A percentile compares a stretch with the other conserved stretches of the same genome.
phyloP scores from a whole-genome alignment of 2,113 vertebrate genomes.

The Python bivittatus region DNA sequence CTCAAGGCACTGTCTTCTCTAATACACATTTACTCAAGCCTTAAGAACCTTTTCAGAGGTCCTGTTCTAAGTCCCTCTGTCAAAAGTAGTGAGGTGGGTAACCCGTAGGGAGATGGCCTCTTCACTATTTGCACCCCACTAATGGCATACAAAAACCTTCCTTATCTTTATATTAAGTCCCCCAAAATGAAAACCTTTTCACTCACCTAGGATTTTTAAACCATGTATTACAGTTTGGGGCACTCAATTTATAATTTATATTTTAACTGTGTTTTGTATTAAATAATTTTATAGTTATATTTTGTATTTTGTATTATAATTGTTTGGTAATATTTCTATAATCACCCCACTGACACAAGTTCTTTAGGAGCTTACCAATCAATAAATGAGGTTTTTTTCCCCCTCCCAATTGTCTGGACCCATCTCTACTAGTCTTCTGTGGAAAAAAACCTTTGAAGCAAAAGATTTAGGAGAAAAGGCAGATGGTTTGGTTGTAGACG shows the following conservation, averaged over 20 bases:
- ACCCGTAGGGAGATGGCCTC: not conserved
- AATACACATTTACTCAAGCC: not conserved
- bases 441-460: not conserved
- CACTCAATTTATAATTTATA: not conserved
- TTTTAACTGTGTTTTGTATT: not conserved
- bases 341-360: too few species aligned
- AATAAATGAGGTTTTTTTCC: not conserved
- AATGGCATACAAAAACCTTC: not conserved
- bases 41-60: not conserved
- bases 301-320: not conserved
- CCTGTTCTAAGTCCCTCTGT: not conserved
- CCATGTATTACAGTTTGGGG: not conserved
- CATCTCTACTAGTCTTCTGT: not conserved
- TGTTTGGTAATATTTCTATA: too few species aligned
- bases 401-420: too few species aligned
- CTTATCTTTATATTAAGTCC: not conserved
- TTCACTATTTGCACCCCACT: not conserved
- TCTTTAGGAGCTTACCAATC: too few species aligned
- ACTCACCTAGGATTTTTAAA: not conserved
- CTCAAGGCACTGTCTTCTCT: not conserved
- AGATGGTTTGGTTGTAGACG: not conserved
- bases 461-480: not conserved
- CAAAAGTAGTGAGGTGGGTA: too few species aligned
- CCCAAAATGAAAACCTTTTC: not conserved
- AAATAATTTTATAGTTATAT: not conserved